Evolutionary conservation across 53 echinoderm and acorn worm genomes (phyloP), one percentile per base, ranked within the genome.

Genomic region (Temnopleurus reevesii): DNA sequence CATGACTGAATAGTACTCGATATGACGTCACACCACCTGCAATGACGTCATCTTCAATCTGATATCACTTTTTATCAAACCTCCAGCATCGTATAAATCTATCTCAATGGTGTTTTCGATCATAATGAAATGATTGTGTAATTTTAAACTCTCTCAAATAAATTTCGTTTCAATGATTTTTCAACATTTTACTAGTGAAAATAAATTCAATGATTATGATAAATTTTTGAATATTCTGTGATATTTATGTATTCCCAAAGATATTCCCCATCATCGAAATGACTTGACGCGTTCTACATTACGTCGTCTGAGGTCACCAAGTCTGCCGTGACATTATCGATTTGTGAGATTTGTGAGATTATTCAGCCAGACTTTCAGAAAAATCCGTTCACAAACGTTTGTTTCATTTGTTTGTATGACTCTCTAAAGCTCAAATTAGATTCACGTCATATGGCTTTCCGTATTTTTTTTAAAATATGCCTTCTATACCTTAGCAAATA

Each of bases 1-100:
- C 57, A 83, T 33, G 21, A 55, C 55, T 55, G 38, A n/a, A 83
- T 83, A 83, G 83, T 83, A 83, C 83, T 83, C 35, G 83, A 83
- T 83, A n/a, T n/a, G 56, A 55, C 83, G 36, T 83, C 55, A 54
- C 12, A 47, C 23, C 55, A 8, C 30, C 8, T 83, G 55, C 35
- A n/a, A 49, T 56, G 57, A 83, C 53, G 56, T 83, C 83, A 83
- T 55, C 83, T 83, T 79, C 26, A 15, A 44, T 45, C 33, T 9
- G 63, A 63, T 29, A 63, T 66, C 66, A 36, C 41, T 66, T 7
- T 66, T 55, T 38, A 7, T 6, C 21, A 33, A 34, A 49, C 2
- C 34, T 15, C 17, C 18, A 58, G 3, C n/a, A 15, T 33, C 31
- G 30, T 30, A 63, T 63, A 19, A 23, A 31, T 33, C 30, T 5